phyloP scores from a whole-genome alignment of 1,140 invertebrate genomes.

The Lucilia sericata region DNA sequence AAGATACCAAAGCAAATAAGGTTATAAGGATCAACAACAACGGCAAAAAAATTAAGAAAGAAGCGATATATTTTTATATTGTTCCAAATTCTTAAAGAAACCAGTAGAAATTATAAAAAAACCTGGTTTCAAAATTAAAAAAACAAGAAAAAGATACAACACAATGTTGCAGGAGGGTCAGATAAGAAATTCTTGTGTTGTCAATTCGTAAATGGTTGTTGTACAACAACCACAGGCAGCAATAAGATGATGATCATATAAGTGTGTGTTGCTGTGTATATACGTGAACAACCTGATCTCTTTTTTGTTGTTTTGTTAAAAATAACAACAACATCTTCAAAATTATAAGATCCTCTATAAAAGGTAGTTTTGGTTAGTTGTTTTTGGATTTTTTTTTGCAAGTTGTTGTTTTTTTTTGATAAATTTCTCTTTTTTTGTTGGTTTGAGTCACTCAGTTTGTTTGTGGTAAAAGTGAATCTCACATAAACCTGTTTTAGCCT shows the following conservation, averaged over 20 bases:
- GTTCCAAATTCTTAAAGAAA: neutral
- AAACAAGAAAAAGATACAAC: neutral
- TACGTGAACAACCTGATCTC: neutral
- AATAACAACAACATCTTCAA: neutral
- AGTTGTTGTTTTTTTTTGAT: neutral
- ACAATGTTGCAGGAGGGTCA: neutral
- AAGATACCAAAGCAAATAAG: neutral
- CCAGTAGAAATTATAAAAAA: neutral
- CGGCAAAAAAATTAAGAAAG: neutral
- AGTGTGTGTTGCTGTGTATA: too few relatives aligned
- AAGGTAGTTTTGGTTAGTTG: neutral
- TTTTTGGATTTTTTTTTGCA: neutral
- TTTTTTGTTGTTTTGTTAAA: neutral
- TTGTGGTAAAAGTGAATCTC: slow-evolving; percentile 44
- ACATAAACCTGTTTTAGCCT: slow-evolving; percentile 22
- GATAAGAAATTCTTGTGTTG: too few relatives aligned
- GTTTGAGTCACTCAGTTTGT: slow-evolving; percentile 30
- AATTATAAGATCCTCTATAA: slow-evolving; percentile 5
- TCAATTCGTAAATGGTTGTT: too few relatives aligned
- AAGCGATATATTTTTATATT: neutral
- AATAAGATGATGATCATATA: too few relatives aligned
- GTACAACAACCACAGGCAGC: too few relatives aligned
- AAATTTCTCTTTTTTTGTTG: slow-evolving; percentile 18
- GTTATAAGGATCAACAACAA: neutral
- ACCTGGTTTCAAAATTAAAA: neutral